A percentile compares a stretch with the other conserved stretches of the same genome.
These are phyloP conservation scores for Otis tarda DNA, from an alignment of 2,113 vertebrate genomes.

Conservation along the genomic window DNA sequence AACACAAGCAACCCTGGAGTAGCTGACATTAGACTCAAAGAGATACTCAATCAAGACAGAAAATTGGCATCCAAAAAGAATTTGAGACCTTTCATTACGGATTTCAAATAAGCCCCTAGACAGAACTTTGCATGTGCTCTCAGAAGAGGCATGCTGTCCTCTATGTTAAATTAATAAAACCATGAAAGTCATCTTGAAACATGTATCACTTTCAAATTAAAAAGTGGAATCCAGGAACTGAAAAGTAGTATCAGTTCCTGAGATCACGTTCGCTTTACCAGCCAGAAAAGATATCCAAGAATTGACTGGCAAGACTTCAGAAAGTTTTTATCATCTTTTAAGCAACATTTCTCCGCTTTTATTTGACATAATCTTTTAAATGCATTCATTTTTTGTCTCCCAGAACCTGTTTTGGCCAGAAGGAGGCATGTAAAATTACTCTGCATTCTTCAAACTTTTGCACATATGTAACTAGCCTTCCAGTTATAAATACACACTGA, in stretches of 20 bases:
- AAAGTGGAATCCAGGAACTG: constrained; percentile 23
- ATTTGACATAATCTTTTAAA: constrained; percentile 8
- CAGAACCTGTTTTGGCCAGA: background rate
- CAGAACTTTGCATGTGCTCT: background rate
- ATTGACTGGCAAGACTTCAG: constrained; percentile 31
- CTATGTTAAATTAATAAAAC: background rate
- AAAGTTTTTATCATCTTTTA: constrained; percentile 13
- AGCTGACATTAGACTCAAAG: background rate
- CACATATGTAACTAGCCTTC: background rate
- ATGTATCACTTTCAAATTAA: constrained; percentile 38
- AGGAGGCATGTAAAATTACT: background rate
- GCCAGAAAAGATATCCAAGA: constrained; percentile 38
- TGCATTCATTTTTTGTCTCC: background rate
- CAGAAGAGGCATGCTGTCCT: background rate
- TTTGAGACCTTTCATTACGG: background rate
- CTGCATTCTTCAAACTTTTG: background rate
- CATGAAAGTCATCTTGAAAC: constrained; percentile 29
- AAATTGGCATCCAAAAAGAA: background rate
- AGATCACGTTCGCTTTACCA: constrained; percentile 26
- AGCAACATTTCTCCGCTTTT: constrained; percentile 31
- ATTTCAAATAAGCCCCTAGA: background rate
- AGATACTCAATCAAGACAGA: background rate
- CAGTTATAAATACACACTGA: constrained; percentile 10
- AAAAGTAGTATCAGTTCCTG: constrained; percentile 13
- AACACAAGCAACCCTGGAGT: constrained; percentile 2